Evolutionary conservation across 2,888 invertebrate genomes (phyloP).

Genomic region (Stenchaetothrips biformis): DNA sequence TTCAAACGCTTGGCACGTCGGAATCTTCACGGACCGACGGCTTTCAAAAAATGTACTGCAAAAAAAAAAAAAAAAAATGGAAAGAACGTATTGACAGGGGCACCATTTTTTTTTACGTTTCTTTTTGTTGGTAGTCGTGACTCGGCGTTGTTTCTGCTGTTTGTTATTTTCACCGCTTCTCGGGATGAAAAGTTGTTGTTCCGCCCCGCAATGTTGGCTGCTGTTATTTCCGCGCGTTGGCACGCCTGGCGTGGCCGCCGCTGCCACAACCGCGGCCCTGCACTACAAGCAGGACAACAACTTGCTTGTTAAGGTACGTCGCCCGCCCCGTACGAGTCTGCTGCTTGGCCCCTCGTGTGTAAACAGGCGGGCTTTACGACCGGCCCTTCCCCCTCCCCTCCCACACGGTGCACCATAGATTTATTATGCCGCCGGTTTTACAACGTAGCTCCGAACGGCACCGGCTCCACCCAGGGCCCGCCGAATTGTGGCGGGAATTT

Average conservation of each 20-base stretch:
- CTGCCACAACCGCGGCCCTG: neutral
- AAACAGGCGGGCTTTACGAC: neutral
- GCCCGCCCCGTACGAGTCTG: neutral
- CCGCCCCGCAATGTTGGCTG: neutral
- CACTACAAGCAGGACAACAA: neutral
- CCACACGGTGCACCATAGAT: conserved; percentile 4
- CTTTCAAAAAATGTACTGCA: no score
- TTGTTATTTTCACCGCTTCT: neutral
- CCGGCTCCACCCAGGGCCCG: neutral
- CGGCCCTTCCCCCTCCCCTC: neutral
- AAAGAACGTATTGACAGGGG: no score
- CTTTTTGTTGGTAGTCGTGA: no score
- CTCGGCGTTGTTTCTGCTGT: no score
- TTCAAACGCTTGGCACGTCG: no score
- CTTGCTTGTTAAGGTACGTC: neutral
- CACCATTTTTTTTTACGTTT: no score
- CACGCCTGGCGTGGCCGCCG: neutral
- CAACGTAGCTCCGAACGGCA: neutral
- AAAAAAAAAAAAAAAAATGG: no score
- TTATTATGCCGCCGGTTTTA: conserved; percentile 16
- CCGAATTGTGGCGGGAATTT: neutral
- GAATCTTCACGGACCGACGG: no score
- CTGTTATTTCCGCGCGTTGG: neutral
- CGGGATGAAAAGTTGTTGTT: neutral
- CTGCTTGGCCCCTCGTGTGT: neutral